Evolutionary conservation across 1,140 invertebrate genomes (phyloP).

Genomic region (Chironomus striatipennis): DNA sequence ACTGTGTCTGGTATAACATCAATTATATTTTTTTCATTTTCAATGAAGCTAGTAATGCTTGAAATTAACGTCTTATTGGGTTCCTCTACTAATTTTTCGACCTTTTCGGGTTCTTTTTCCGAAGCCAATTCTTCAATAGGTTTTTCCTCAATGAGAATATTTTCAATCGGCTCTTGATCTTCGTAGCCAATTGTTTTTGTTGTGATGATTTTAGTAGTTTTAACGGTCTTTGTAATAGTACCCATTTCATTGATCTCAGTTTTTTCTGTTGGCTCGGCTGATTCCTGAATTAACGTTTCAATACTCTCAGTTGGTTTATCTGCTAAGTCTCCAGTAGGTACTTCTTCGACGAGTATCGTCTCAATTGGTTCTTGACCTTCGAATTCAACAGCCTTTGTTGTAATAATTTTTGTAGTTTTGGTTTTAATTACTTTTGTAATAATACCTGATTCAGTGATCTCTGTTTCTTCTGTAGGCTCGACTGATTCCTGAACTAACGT

Average conservation of each 20-base stretch:
- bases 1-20: too few species aligned
- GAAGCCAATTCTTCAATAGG: too few species aligned
- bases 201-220: not conserved
- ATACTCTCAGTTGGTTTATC: not conserved
- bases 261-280: not conserved
- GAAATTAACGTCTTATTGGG: too few species aligned
- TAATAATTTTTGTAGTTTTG: not conserved
- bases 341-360: not conserved
- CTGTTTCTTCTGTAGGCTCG: not conserved
- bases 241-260: not conserved
- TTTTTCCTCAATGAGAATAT: too few species aligned
- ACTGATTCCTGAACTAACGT: not conserved
- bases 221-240: not conserved
- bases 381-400: not conserved
- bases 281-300: not conserved
- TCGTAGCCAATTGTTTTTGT: not conserved
- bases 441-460: not conserved
- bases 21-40: not conserved
- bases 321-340: not conserved
- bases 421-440: not conserved
- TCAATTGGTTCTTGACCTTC: too few species aligned
- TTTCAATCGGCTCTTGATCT: not conserved
- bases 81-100: too few species aligned
- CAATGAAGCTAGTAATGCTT: not conserved
- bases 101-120: too few species aligned